These are phyloP conservation scores for Atta colombica DNA, from an alignment of 1,140 invertebrate genomes.

Conservation along the genomic window DNA sequence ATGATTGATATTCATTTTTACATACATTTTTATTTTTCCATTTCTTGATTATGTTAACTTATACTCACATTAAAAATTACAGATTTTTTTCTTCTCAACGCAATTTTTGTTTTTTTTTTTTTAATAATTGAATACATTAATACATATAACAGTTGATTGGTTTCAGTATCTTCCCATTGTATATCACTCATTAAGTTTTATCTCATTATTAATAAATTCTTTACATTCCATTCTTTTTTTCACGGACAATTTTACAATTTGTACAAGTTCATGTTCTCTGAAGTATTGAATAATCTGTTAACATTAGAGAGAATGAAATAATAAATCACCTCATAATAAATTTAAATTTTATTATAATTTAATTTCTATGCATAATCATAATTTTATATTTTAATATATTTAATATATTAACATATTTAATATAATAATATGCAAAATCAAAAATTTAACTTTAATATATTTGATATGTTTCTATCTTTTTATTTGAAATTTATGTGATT, in stretches of 20 bases:
- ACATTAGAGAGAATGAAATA: neutral
- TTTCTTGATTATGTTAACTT: too few relatives aligned
- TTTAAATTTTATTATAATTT: slow-evolving; percentile 21
- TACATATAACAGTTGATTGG: too few relatives aligned
- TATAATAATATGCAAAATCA: neutral
- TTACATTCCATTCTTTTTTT: neutral
- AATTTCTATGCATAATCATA: neutral
- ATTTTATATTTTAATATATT: slow-evolving; percentile 6
- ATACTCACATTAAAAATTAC: too few relatives aligned
- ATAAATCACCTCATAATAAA: neutral
- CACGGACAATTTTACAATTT: neutral
- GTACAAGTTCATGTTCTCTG: neutral
- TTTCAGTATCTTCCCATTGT: too few relatives aligned
- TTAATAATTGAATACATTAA: too few relatives aligned
- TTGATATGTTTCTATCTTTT: neutral
- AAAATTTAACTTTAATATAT: slow-evolving; percentile 5
- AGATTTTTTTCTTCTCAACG: too few relatives aligned
- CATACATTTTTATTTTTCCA: too few relatives aligned
- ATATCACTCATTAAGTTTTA: slow-evolving; percentile 4
- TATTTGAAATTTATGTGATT: neutral
- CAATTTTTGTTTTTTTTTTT: too few relatives aligned
- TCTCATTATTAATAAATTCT: neutral
- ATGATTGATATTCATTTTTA: neutral
- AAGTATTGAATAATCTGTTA: neutral
- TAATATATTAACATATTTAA: neutral